A percentile compares a stretch with the other conserved stretches of the same genome.
Conservation (phyloP, 1,140 invertebrate species). For the Batillaria attramentaria region DNA sequence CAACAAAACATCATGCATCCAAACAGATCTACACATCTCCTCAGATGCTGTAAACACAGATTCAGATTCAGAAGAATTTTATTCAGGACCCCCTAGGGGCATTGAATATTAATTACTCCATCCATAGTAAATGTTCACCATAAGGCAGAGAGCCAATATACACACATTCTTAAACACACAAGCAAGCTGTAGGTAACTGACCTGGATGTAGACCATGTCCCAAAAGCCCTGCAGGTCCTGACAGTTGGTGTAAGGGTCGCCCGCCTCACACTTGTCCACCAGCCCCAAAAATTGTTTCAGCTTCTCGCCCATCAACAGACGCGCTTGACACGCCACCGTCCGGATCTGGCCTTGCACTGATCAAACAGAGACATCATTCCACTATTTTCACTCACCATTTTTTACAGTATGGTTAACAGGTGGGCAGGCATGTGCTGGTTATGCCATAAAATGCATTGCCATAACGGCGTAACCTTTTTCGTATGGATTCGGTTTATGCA, state of each 20-base stretch:
- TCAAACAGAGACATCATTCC: constrained; percentile 10
- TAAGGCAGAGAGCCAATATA: too few species aligned
- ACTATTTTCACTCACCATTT: neutral
- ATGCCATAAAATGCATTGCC: too few species aligned
- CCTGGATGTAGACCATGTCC: constrained; percentile 82
- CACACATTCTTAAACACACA: too few species aligned
- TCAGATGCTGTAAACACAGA: neutral
- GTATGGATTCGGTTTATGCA: too few species aligned
- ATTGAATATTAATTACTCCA: too few species aligned
- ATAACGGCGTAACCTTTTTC: too few species aligned
- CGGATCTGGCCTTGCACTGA: constrained; percentile 75
- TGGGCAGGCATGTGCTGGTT: too few species aligned
- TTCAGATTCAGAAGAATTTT: too few species aligned
- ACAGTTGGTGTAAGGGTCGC: constrained; percentile 77
- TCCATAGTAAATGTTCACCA: too few species aligned
- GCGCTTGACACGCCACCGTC: constrained; percentile 79
- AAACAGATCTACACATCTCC: neutral
- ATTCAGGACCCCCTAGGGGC: too few species aligned
- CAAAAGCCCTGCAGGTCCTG: constrained; percentile 84
- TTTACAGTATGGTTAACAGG: neutral
- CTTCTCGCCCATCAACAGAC: constrained; percentile 75
- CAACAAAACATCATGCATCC: too few species aligned
- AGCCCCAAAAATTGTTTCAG: constrained; percentile 80
- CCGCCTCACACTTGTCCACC: constrained; percentile 78
- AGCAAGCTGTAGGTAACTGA: too few species aligned